Evolutionary conservation across 1,140 invertebrate species (phyloP).

Genomic region (Zaprionus ghesquierei): DNA sequence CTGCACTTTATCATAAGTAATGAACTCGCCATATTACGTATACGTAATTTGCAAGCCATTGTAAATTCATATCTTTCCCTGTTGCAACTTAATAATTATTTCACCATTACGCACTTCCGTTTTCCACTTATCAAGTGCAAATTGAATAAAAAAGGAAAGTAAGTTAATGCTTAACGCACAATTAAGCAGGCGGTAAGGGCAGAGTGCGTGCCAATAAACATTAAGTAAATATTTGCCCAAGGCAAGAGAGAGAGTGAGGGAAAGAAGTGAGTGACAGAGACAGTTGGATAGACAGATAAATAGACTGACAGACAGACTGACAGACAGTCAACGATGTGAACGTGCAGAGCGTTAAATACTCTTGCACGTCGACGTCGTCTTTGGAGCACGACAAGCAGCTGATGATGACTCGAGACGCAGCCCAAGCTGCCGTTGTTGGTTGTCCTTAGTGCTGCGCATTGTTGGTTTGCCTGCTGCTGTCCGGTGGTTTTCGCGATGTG

Average conservation of each 20-base stretch:
- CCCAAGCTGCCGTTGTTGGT: not conserved
- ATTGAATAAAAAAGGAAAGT: conserved; percentile 45
- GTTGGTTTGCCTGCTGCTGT: conserved; percentile 17
- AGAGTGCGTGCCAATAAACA: conserved; percentile 74
- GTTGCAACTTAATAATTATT: conserved; percentile 29
- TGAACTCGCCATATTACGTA: not conserved
- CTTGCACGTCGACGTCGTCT: conserved; percentile 52
- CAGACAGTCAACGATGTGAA: conserved; percentile 26
- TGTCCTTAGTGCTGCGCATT: not conserved
- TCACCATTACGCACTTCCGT: conserved; percentile 21
- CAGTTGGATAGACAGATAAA: conserved; percentile 16
- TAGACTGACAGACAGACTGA: conserved; percentile 11
- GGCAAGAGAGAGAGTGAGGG: conserved; percentile 7
- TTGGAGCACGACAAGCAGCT: conserved; percentile 51
- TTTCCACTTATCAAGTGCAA: conserved; percentile 36
- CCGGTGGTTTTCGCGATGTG: conserved; percentile 33
- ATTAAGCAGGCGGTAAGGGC: conserved; percentile 60
- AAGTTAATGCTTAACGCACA: conserved; percentile 67
- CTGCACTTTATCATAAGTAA: not conserved
- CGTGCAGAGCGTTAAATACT: conserved; percentile 67
- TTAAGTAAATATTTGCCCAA: conserved; percentile 58
- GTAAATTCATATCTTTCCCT: not conserved
- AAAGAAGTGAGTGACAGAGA: not conserved
- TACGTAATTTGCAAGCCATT: conserved; percentile 23
- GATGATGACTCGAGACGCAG: conserved; percentile 57